Evolutionary conservation across 2,797 vertebrate genomes (phyloP), one percentile per base, ranked within the genome.

Genomic region (Bucorvus abyssinicus): DNA sequence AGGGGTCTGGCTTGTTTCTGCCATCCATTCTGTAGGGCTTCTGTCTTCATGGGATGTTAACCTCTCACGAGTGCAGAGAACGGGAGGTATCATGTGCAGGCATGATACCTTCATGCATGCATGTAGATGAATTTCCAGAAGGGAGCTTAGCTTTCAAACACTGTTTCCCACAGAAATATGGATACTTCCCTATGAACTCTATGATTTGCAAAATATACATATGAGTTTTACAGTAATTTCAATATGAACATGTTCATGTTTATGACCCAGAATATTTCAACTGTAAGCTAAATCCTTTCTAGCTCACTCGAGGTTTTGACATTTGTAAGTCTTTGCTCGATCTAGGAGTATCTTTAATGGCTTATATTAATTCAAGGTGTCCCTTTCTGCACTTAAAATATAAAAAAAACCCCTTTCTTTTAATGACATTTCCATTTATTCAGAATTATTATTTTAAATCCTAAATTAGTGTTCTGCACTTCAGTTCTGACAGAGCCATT

Each of bases 391-490:
- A 91, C 89, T 95, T 97, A 82, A 93, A 97, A 93, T 87, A 42
- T 18, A 44, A 88, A 34, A 73, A 90, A 40, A 91, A 0, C 0
- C 67, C 0, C 67, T 97, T 95, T 89, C 84, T 96, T 97, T 97
- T 97, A 85, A 69, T 94, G 95, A 92, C 94, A 97, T 96, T 96
- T 96, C 96, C 93, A 95, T 97, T 97, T 98, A 97, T 97, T 97
- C 89, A 77, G 95, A 97, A 97, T 97, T 97, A 97, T 97, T 98
- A 96, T 96, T 97, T 97, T 95, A 98, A 98, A 95, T 95, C 95
- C 78, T 96, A 97, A 97, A 97, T 97, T 97, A 97, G 93, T 86
- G 96, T 96, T 95, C 95, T 17, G 30, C 81, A 89, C 95, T 97
- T 78, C 1, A 11, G 84, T 93, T 96, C 92, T 97, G 95, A 97